Evolutionary conservation across 2,113 vertebrate species (phyloP).

Genomic region (Epinephelus lanceolatus): DNA sequence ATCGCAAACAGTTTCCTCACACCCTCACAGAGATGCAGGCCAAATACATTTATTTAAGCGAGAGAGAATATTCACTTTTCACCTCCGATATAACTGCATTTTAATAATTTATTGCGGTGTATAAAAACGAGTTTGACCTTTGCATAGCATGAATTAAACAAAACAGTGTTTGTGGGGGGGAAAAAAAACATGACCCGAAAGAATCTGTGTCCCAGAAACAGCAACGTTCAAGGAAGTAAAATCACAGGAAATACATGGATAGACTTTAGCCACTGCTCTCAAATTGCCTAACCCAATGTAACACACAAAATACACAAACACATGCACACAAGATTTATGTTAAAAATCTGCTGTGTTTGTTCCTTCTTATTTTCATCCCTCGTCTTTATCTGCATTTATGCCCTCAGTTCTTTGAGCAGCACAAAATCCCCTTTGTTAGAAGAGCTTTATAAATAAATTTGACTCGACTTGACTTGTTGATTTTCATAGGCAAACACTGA

Average conservation of each 20-base stretch:
- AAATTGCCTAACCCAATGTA: neutral
- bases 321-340: neutral
- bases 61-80: slow-evolving; percentile 33
- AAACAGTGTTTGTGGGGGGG: slow-evolving; percentile 19
- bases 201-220: slow-evolving; percentile 31
- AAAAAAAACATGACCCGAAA: slow-evolving; percentile 16
- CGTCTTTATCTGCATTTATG: slow-evolving; percentile 33
- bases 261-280: neutral
- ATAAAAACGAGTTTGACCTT: slow-evolving; percentile 64
- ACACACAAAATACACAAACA: slow-evolving; percentile 15
- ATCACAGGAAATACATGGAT: neutral
- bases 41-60: slow-evolving; percentile 33
- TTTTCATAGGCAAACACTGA: slow-evolving; percentile 39
- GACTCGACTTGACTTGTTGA: slow-evolving; percentile 44
- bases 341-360: slow-evolving; percentile 2
- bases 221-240: neutral
- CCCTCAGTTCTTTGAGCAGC: slow-evolving; percentile 8
- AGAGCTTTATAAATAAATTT: slow-evolving; percentile 28
- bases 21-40: slow-evolving; percentile 14
- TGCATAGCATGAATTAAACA: slow-evolving; percentile 60
- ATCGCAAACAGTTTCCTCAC: slow-evolving; percentile 43
- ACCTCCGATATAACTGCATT: slow-evolving; percentile 27
- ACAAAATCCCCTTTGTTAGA: slow-evolving; percentile 12
- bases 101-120: slow-evolving; percentile 60
- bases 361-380: slow-evolving; percentile 33